Evolutionary conservation across 2,888 invertebrate genomes (phyloP), one percentile per base, ranked within the genome.

Genomic region (Pristionchus entomophagus): DNA sequence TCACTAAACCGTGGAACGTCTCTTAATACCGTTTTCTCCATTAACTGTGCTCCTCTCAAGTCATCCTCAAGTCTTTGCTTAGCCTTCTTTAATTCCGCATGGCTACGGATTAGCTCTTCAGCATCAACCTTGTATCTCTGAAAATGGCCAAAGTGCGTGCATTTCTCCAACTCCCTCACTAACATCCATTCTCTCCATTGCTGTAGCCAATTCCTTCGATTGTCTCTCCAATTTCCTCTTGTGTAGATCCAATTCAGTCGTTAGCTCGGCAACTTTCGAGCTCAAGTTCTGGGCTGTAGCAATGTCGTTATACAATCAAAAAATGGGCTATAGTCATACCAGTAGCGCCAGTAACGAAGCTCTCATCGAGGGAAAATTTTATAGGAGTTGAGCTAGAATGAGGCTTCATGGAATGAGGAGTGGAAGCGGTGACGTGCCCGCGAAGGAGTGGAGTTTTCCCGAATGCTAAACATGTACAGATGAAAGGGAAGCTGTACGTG

Each of bases 151-250:
- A n/a, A n/a, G n/a, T n/a, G n/a, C n/a, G n/a, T n/a, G 14, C 19
- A 2, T 0, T n/a, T 32, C 32, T 6, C 29, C 5, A 49, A 78
- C 6, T 0, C 51, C 17, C 29, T 32, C 22, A 80, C 22, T 32
- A n/a, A 80, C 78, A 32, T 80, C 51, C 51, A 51, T 51, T 80
- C 78, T 49, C 19, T 80, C 78, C 19, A 32, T 12, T 6, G 78
- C 19, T 0, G 51, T 26, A 32, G 49, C 32, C 51, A 80, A 80
- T 32, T 80, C 78, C 22, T 80, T 80, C 32, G 49, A 35, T 51
- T 51, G 51, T 32, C 78, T 80, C 5, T 80, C 78, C 51, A 80
- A 32, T 41, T 80, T 80, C 51, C 78, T 49, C 19, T 80, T 80
- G 35, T 49, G 32, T 19, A 80, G 49, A 80, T 80, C 78, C 32